phyloP scores from a whole-genome alignment of 2,113 vertebrate species.

The Toxotes jaculatrix region DNA sequence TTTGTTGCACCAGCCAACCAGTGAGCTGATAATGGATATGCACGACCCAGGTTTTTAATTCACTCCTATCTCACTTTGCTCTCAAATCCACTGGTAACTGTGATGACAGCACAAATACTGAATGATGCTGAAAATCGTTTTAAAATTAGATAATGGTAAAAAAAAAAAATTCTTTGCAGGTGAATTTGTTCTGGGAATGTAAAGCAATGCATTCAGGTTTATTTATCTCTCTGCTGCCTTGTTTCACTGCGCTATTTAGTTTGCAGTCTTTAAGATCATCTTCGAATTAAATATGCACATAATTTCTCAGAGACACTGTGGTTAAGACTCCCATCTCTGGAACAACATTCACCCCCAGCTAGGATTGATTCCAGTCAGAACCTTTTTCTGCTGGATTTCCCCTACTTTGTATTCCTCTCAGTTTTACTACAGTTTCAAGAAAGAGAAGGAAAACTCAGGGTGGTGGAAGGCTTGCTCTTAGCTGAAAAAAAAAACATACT shows the following conservation, averaged over 20 bases:
- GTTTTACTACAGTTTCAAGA: slow-evolving; percentile 68
- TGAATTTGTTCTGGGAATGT: slow-evolving; percentile 28
- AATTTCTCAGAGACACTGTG: slow-evolving; percentile 62
- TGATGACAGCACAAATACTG: slow-evolving; percentile 18
- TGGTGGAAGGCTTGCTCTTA: slow-evolving; percentile 28
- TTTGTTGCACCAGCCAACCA: slow-evolving; percentile 61
- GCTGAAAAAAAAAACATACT: slow-evolving; percentile 18
- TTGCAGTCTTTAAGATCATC: slow-evolving; percentile 35
- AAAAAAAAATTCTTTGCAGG: slow-evolving; percentile 20
- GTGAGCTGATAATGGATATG: slow-evolving; percentile 59
- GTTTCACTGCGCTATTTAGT: slow-evolving; percentile 25
- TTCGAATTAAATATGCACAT: slow-evolving; percentile 69
- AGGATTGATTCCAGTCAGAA: slow-evolving; percentile 72
- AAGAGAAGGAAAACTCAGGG: slow-evolving; percentile 48
- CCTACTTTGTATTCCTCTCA: slow-evolving; percentile 77
- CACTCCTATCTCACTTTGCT: slow-evolving; percentile 29
- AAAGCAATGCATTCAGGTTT: slow-evolving; percentile 16
- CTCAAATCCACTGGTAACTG: slow-evolving; percentile 25
- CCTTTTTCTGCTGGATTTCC: slow-evolving; percentile 68
- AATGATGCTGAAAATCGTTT: slow-evolving; percentile 34
- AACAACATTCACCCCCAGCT: slow-evolving; percentile 74
- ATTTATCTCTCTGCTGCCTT: slow-evolving; percentile 11
- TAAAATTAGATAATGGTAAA: slow-evolving; percentile 22
- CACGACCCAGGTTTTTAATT: slow-evolving; percentile 57
- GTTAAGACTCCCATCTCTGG: slow-evolving; percentile 56